phyloP scores from a whole-genome alignment of 2,888 invertebrate genomes.

The Barypeithes pellucidus region DNA sequence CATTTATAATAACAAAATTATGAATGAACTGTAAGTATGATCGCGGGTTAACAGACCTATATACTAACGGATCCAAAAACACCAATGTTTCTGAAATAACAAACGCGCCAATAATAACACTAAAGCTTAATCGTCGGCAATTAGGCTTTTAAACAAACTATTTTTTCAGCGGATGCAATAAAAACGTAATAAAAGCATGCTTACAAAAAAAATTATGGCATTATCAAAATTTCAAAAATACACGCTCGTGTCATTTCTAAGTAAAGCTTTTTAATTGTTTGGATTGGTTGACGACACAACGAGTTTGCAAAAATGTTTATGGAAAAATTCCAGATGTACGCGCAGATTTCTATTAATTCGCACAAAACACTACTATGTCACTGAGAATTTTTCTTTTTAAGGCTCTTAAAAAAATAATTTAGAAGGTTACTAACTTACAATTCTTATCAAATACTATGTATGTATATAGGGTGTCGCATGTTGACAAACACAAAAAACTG shows the following conservation, averaged over 20 bases:
- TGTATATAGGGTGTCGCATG: too few species aligned
- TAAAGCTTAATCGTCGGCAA: constrained; percentile 15
- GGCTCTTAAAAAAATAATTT: too few species aligned
- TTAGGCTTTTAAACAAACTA: background rate
- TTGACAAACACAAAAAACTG: too few species aligned
- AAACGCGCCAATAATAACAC: constrained; percentile 15
- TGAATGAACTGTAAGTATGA: constrained; percentile 11
- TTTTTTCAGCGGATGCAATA: constrained; percentile 14
- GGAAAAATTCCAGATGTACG: background rate
- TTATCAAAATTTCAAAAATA: constrained; percentile 13
- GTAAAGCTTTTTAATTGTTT: background rate
- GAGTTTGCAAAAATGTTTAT: background rate
- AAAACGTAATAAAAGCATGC: background rate
- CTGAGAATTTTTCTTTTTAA: too few species aligned
- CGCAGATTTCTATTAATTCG: background rate
- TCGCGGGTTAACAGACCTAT: constrained; percentile 8
- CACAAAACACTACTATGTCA: background rate
- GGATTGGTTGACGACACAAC: background rate
- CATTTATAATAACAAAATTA: background rate
- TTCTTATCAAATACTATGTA: too few species aligned
- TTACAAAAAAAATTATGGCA: constrained; percentile 10
- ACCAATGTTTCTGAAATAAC: constrained; percentile 7
- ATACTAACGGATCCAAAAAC: background rate
- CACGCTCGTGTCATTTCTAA: background rate
- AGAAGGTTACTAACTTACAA: too few species aligned